Evolutionary conservation across 2,113 vertebrate genomes (phyloP), one percentile per base, ranked within the genome.

Genomic region (Oryzias celebensis): DNA sequence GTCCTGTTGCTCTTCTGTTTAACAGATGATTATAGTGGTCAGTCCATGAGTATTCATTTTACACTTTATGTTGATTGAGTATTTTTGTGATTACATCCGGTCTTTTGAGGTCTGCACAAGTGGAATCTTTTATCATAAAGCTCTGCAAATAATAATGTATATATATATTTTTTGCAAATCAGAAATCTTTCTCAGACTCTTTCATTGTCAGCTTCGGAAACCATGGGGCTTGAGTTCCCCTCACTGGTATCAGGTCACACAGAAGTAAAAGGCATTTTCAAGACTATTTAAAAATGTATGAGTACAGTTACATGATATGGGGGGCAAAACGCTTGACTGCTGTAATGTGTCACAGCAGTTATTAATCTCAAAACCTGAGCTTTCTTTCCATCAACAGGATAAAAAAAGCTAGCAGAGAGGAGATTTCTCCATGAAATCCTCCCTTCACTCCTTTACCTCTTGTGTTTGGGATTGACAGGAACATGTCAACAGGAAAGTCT

Each of bases 271-370:
- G 48, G 49, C 60, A 64, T 75, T 77, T 71, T 47, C 58, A 68
- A 80, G 52, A 42, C 2, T 1, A 50, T 52, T 91, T 75, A 88
- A 89, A 79, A 76, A 91, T 90, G 70, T 47, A 88, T 85, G 78
- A 73, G 83, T n/a, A 41, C 53, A 53, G 83, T 64, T 83, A 85
- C 46, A 48, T 13, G 52, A 85, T 78, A 65, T 52, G 23, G 28
- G 61, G 46, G 68, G 62, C 26, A 28, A 28, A 28, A 28, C 26
- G 26, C 22, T 36, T 26, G 10, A 26, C 50, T 7, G 7, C 41
- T 58, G 56, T 64, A 52, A 59, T 75, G 43, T 64, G 28, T 22
- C 44, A 2, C 54, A 18, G 44, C 66, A 57, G 44, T 45, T 22
- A 62, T 58, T 46, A 22, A 54, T 51, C 20, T 31, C 22, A 52